Evolutionary conservation across 1,140 invertebrate genomes (phyloP), one percentile per base, ranked within the genome.

Genomic region (Calephelis virginiensis): DNA sequence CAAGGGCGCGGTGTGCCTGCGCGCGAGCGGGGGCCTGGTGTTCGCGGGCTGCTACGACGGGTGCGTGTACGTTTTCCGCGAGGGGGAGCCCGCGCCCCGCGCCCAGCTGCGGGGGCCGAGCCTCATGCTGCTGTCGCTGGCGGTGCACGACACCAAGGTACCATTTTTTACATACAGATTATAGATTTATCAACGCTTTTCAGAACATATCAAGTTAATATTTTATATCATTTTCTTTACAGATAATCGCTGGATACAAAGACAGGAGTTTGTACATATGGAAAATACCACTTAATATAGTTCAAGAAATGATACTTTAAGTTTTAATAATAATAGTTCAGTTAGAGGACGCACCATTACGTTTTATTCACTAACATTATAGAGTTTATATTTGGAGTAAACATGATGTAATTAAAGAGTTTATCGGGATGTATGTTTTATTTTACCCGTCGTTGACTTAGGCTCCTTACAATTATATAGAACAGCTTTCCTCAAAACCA

Each of bases 41-140:
- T 93, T 95, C 79, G 92, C 93, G 56, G 94, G 94, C 46, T 95
- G 94, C 86, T 95, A 95, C 74, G 94, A 95, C 80, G 94, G 94
- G 49, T 94, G 93, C 81, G 93, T 95, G 77, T 95, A 95, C 80
- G 92, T 95, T 63, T 93, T 94, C 76, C 90, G 94, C 62, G 90
- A 89, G 71, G 89, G 92, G 68, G 89, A 86, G 75, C 64, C 87
- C 0, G 63, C 82, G 62, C 86, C 93, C 13, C 73, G 93, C 47
- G 93, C 93, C 60, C 92, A 92, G 56, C 92, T 95, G 71, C 90
- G 92, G 43, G 94, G 94, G 8, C 94, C 94, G 53, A 93, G 93
- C 48, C 77, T 86, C n/a, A 94, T 95, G 93, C 80, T 95, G 48
- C 83, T 95, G 10, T 94, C 94, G 8, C 89, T 95, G 73, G 93